Base-by-base conservation (phyloP, 92 coral and sea anemone species). In the Pocillopora grandis region DNA sequence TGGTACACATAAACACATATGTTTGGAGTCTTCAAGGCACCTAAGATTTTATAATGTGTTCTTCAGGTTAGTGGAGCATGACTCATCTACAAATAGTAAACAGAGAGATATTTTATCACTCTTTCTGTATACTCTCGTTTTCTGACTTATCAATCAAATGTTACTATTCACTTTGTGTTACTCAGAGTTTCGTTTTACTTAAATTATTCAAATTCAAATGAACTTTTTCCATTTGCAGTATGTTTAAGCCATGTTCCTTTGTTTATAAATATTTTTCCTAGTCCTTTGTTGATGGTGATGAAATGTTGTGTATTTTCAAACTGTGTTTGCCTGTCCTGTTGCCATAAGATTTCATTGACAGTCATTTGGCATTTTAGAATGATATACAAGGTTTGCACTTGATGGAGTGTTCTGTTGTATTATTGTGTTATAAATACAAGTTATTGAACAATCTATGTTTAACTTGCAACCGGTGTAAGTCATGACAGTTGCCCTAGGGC, bases 181-280 rank as follows among this genome's bases (percentile, higher is more conserved):
- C 27, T 60, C 80, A 33, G 70, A 76, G 35, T 58, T 62, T 62
- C 17, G 21, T 42, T 17, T 57, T 21, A 76, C 59, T 76, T 66
- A 16, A 31, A 56, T 23, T 55, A 49, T 66, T 42, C 13, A 20
- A 23, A 42, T 48, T 77, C 33, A n/a, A 35, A 10, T 64, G 5
- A 9, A 55, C 65, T 17, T 19, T 21, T 66, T 64, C 56, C 17
- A 17, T 62, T 52, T 66, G 75, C 64, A 52, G 63, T 27, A 21
- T 55, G 66, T 79, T 66, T 8, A 77, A 66, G 4, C 49, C 63
- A 48, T 37, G 57, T 23, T 52, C 62, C 31, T 67, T 1, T 49
- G 72, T 66, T 48, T 52, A 49, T 66, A 59, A 48, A 79, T 79
- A 79, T 79, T 79, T 66, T 59, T 10, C 75, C 65, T n/a, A 10